Percentiles rank a stretch among this genome's conserved stretches.
These are phyloP conservation scores for Sebastes glaucus DNA, from an alignment of 2,797 vertebrate genomes.

Conservation along the genomic window DNA sequence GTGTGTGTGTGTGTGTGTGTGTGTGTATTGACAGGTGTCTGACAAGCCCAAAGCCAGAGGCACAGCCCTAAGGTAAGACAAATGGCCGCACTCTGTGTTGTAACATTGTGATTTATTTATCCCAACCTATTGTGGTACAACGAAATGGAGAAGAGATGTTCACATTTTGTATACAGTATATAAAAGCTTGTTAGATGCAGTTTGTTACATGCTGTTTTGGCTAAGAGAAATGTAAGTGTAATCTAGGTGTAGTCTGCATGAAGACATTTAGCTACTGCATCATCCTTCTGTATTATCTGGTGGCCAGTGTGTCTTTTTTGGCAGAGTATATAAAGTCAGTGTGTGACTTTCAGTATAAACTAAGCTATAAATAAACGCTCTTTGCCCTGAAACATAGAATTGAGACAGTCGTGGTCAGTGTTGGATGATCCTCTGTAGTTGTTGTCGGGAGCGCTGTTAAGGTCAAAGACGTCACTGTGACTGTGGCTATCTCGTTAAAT, in stretches of 20 bases:
- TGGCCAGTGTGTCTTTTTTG: not conserved
- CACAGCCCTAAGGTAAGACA: conserved; percentile 70
- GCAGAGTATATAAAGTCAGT: conserved; percentile 6
- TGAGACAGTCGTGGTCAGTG: not conserved
- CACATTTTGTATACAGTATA: not conserved
- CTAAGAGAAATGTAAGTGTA: not conserved
- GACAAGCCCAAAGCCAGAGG: conserved; percentile 74
- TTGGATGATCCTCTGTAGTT: not conserved
- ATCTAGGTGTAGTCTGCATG: not conserved
- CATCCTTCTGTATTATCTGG: not conserved
- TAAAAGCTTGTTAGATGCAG: not conserved
- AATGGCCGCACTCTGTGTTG: not conserved
- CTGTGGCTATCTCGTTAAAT: not conserved
- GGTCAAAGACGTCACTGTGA: not conserved
- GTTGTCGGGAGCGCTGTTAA: not conserved
- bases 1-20: conserved; percentile 33
- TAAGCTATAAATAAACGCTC: conserved; percentile 35
- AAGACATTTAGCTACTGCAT: not conserved
- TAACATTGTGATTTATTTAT: not conserved
- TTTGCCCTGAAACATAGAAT: conserved; percentile 15
- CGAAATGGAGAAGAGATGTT: not conserved
- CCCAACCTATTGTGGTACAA: no score
- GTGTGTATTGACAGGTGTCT: conserved; percentile 68
- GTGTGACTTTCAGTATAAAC: conserved; percentile 17
- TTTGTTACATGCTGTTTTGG: not conserved